Conservation (phyloP, 2,113 vertebrate species). For the Syrmaticus mikado region DNA sequence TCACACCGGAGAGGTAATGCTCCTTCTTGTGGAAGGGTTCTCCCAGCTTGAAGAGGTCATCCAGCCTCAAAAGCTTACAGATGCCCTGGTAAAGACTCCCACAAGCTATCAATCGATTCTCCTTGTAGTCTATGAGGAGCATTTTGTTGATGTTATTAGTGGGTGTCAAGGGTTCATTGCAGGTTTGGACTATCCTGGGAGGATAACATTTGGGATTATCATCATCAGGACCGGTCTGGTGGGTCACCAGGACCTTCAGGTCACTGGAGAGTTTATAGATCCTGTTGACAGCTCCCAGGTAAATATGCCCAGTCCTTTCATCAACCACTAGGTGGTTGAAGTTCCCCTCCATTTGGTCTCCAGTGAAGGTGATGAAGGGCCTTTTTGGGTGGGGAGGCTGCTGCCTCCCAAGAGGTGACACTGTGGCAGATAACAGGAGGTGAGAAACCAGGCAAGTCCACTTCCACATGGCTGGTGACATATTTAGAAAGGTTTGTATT, state of each 20-base stretch:
- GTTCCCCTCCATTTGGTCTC: slow-evolving; percentile 86
- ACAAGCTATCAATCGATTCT: slow-evolving; percentile 94
- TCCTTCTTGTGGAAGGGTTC: slow-evolving; percentile 99
- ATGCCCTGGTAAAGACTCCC: slow-evolving; percentile 98
- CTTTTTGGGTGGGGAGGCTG: slow-evolving; percentile 80
- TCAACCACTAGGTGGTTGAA: slow-evolving; percentile 98
- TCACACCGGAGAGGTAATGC: slow-evolving; percentile 97
- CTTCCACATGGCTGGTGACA: slow-evolving; percentile 81
- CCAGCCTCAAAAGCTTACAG: slow-evolving; percentile 94
- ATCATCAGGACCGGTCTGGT: slow-evolving; percentile 95
- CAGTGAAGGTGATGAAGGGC: slow-evolving; percentile 85
- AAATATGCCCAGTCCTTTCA: slow-evolving; percentile 93
- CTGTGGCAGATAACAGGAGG: slow-evolving; percentile 83
- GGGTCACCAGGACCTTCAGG: slow-evolving; percentile 90
- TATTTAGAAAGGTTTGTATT: slow-evolving; percentile 68
- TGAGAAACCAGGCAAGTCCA: slow-evolving; percentile 87
- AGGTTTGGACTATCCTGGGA: slow-evolving; percentile 95
- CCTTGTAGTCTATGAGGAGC: slow-evolving; percentile 97
- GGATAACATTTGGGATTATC: slow-evolving; percentile 99
- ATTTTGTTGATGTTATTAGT: slow-evolving; percentile 99
- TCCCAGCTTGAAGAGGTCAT: slow-evolving; percentile 97
- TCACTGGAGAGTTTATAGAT: slow-evolving; percentile 95
- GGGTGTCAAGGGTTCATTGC: slow-evolving; percentile 88
- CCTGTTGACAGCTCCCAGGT: slow-evolving; percentile 94
- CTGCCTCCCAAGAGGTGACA: slow-evolving; percentile 80